These are phyloP conservation scores for Omphaloscelis lunosa DNA, from an alignment of 2,888 invertebrate species.

Conservation along the genomic window DNA sequence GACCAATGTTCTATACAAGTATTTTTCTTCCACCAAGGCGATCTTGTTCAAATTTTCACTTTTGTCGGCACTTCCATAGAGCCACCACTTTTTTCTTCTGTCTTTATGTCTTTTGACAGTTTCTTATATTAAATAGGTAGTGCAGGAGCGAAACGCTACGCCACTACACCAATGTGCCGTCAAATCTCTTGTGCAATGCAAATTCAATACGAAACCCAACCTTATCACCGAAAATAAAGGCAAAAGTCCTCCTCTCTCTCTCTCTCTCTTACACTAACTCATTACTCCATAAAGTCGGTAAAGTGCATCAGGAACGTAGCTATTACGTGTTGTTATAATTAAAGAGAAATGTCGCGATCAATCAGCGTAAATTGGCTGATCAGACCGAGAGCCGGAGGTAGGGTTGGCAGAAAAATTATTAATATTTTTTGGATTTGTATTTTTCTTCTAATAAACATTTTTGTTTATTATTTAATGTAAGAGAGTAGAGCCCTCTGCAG, in stretches of 20 bases:
- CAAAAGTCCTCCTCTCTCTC: background rate
- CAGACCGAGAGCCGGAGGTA: constrained; percentile 43
- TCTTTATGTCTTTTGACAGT: too few species aligned
- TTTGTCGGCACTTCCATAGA: too few species aligned
- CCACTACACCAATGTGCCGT: background rate
- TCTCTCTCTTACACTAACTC: background rate
- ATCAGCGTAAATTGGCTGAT: constrained; percentile 63
- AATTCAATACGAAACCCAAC: background rate
- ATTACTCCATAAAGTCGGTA: background rate
- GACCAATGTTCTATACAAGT: too few species aligned
- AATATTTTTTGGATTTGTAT: background rate
- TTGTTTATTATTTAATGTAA: too few species aligned
- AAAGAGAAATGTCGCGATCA: constrained; percentile 60
- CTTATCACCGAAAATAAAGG: background rate
- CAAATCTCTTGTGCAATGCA: background rate
- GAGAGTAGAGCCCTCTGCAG: too few species aligned
- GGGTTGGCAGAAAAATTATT: constrained; percentile 34
- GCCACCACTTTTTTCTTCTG: too few species aligned
- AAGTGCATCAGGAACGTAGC: constrained; percentile 34
- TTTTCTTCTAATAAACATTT: background rate
- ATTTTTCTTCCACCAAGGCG: too few species aligned
- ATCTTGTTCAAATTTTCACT: too few species aligned
- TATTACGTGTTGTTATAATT: constrained; percentile 49
- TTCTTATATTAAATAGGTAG: too few species aligned
- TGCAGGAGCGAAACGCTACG: background rate